Evolutionary conservation across 2,113 vertebrate species (phyloP), one percentile per base, ranked within the genome.

Genomic region (Butorides virescens): DNA sequence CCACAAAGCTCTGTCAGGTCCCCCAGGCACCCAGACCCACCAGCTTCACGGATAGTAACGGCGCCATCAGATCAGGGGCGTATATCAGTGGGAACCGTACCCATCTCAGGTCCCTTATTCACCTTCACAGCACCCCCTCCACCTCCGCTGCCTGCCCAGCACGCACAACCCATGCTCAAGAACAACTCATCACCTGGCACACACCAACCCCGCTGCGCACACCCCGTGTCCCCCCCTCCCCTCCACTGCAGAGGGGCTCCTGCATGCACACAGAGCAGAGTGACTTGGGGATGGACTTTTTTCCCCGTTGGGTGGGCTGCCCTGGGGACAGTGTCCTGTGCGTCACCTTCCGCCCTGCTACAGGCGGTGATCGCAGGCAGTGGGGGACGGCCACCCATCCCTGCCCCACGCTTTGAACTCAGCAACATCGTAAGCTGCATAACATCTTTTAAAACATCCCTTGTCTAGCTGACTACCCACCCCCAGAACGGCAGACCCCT

Each of bases 1-100:
- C 13, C 42, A 34, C 47, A 77, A 65, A 84, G 46, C 53, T 55
- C 47, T 37, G 36, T 26, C 49, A 56, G 42, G 32, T 29, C 6
- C 16, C 39, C 18, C 30, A 47, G 30, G 34, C 62, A 63, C 1
- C 0, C 65, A 77, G 79, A 62, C 1, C 4, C n/a, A 16, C 3
- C 34, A 62, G 49, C 37, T 53, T 49, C 0, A 0, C 6, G 9
- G 37, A 61, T 53, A 62, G 0, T 0, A 75, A 58, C 1, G 7
- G 36, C 5, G 70, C 7, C 3, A 3, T 44, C 55, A 63, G 63
- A 77, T 26, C 44, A 53, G 21, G 13, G 29, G 52, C 13, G 4
- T 26, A 7, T 5, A 26, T 66, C 32, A 47, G 46, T 34, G 8
- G 17, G 46, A 75, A 68, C 30, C 3, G 3, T 25, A 56, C 23